These are phyloP conservation scores for Copidosoma floridanum DNA, from an alignment of 1,140 invertebrate species.

Conservation along the genomic window DNA sequence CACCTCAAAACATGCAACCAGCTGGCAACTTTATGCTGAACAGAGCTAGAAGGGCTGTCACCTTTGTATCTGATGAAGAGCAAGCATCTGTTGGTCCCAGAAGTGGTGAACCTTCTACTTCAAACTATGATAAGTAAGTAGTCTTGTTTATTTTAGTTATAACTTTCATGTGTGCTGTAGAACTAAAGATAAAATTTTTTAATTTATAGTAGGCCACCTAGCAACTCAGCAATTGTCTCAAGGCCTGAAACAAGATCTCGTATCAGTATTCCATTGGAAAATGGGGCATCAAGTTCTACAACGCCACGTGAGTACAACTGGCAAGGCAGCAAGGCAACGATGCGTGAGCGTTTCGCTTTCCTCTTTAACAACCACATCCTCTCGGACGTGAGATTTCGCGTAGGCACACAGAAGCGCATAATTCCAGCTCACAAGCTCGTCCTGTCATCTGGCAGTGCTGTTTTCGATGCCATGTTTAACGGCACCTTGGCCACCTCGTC, in stretches of 20 bases:
- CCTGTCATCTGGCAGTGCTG: constrained; percentile 76
- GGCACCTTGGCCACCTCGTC: constrained; percentile 67
- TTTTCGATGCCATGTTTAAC: constrained; percentile 89
- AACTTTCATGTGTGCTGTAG: too few species aligned
- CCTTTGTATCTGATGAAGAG: constrained; percentile 43
- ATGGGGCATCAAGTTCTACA: constrained; percentile 29
- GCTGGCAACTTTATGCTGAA: constrained; percentile 37
- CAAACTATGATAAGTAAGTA: constrained; percentile 40
- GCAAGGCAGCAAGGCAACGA: constrained; percentile 70
- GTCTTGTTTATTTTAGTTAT: too few species aligned
- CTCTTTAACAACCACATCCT: constrained; percentile 81
- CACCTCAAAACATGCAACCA: constrained; percentile 40
- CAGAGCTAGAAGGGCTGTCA: constrained; percentile 37
- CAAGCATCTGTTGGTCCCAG: constrained; percentile 31
- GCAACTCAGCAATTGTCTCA: constrained; percentile 41
- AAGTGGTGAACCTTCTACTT: constrained; percentile 34
- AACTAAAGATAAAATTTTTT: too few species aligned
- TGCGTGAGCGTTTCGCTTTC: constrained; percentile 76
- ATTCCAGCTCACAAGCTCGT: constrained; percentile 86
- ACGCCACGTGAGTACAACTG: constrained; percentile 59
- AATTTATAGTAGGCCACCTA: constrained; percentile 40
- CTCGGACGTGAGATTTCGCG: constrained; percentile 78
- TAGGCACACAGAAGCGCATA: constrained; percentile 70
- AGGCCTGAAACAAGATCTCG: constrained; percentile 38
- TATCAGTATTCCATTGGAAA: constrained; percentile 36